Base-by-base conservation (phyloP, 2,797 vertebrate species). In the Sebastes trivittatus region DNA sequence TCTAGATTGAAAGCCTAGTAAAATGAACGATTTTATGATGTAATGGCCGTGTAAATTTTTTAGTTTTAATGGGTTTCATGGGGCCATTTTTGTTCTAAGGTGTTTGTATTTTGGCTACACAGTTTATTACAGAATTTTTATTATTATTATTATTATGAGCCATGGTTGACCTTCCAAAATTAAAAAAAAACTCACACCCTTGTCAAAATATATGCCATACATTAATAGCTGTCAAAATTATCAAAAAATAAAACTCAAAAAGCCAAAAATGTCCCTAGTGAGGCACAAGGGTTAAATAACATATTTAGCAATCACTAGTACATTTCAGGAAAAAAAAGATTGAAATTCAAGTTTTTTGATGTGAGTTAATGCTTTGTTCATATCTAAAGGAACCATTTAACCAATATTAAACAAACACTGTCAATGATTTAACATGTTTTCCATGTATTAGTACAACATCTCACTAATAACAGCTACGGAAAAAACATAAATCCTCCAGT, bases 301-400 rank as follows among this genome's bases (percentile, higher is more conserved):
- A 72, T 46, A 42, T 84, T 88, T 75, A 74, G 72, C 18, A 49
- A 32, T 62, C 32, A 68, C 18, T 49, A 56, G 55, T 76, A 72
- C 72, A 81, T 68, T 64, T 78, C 25, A 82, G 2, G 2, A 9
- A 25, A 64, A 71, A 58, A 63, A 54, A 25, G 7, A n/a, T 38
- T 68, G 64, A 16, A 64, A n/a, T 87, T 82, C 80, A 89, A 85
- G 78, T 78, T 77, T 82, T 42, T 72, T 62, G 4, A 71, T 27
- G 58, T 30, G 11, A 54, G 23, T 70, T 56, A 36, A 22, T 54
- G 49, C 49, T 82, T 62, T 38, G 29, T 74, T 67, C 32, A 52
- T 52, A 60, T 36, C n/a, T 74, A 1, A 66, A 78, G 30, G 9
- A 30, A 23, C 9, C 22, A 60, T 80, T 58, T 80, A 60, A 72